Evolutionary conservation across 2,797 vertebrate genomes (phyloP).

Genomic region (Callimico goeldii): DNA sequence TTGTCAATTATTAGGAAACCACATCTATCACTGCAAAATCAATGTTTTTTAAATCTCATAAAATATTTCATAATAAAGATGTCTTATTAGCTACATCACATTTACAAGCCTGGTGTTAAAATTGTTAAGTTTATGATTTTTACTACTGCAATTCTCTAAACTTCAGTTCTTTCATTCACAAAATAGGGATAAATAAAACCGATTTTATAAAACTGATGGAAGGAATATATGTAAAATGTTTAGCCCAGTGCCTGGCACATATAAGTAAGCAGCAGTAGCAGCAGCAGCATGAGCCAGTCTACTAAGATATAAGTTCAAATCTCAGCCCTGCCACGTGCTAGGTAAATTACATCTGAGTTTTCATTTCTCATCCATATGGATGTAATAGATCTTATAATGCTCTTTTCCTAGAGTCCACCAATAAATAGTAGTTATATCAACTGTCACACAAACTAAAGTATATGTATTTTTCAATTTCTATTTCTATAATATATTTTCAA

Average conservation of each 20-base stretch:
- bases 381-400: background rate
- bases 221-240: background rate
- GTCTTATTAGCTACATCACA: constrained; percentile 79
- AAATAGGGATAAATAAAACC: background rate
- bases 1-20: constrained; percentile 26
- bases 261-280: background rate
- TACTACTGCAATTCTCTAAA: constrained; percentile 35
- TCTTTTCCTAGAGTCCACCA: background rate
- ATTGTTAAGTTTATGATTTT: constrained; percentile 79
- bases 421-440: background rate
- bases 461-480: background rate
- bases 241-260: background rate
- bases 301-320: background rate
- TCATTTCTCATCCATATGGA: background rate
- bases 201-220: background rate
- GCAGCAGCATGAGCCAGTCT: background rate
- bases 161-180: background rate
- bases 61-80: constrained; percentile 71
- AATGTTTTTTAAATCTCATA: constrained; percentile 56
- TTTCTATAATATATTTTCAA: background rate
- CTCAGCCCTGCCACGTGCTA: background rate
- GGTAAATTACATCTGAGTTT: background rate
- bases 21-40: constrained; percentile 46
- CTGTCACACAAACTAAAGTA: background rate
- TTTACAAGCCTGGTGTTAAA: constrained; percentile 80